Evolutionary conservation across 2,797 vertebrate species (phyloP), one percentile per base, ranked within the genome.

Genomic region (Acrossocheilus wenchowensis): DNA sequence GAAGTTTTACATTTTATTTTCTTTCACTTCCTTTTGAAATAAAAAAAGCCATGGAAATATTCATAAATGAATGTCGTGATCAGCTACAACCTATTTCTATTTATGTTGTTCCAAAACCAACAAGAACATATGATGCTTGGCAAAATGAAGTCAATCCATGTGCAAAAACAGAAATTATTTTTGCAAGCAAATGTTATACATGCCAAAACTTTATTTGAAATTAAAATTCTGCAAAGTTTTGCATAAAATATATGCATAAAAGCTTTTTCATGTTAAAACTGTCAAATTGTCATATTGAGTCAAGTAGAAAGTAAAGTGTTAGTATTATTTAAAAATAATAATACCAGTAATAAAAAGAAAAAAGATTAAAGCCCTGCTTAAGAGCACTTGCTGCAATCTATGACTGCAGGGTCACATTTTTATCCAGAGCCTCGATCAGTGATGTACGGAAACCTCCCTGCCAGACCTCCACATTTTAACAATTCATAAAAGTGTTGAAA

Each of bases 401-500:
- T 17, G 23, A 50, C 57, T 21, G 9, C 26, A 34, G 54, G 21
- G 6, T 74, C 54, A 43, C 39, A 1, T 34, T 62, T 73, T 83
- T 60, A 68, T 78, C 62, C 30, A 39, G 26, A 74, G 77, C 86
- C 88, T 82, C 82, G 39, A 81, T 60, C 75, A 43, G 73, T 81
- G 78, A 45, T 57, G 41, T 91, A 60, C 88, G 71, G 82, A 50
- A 87, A 57, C 82, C 41, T 69, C 78, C 57, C 87, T 73, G 75
- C 89, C 84, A 90, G 71, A 84, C 81, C 87, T 81, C 87, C 86
- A 86, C 93, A 94, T 96, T 96, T 96, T 96, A 96, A 95, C 96
- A 96, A 95, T 95, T 96, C 95, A 96, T 97, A 97, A 96, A 92
- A 94, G 94, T 92, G 88, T 95, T 95, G 94, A 96, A 96, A 96